A percentile compares a stretch with the other conserved stretches of the same genome.
These are phyloP conservation scores for Seriola dumerili DNA, from an alignment of 2,113 vertebrate genomes.

Conservation along the genomic window DNA sequence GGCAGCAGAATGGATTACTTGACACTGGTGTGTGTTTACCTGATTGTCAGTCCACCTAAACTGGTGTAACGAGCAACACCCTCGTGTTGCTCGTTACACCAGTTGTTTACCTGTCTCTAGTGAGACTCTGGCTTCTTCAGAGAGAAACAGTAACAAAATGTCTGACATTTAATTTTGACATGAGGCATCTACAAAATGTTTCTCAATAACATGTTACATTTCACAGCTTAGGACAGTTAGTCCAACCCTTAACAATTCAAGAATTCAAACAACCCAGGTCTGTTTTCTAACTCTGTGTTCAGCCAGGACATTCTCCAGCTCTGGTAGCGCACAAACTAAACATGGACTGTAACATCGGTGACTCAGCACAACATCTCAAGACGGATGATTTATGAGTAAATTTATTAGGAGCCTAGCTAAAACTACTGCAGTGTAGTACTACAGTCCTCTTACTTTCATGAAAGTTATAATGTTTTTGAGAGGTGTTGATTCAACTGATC, in stretches of 20 bases:
- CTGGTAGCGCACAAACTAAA: slow-evolving; percentile 8
- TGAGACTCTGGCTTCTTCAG: background rate
- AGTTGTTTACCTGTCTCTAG: background rate
- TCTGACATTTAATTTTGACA: background rate
- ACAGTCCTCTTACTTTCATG: no score
- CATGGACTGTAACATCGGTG: background rate
- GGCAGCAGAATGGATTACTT: background rate
- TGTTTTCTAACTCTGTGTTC: slow-evolving; percentile 33
- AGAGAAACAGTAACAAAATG: background rate
- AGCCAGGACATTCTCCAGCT: slow-evolving; percentile 30
- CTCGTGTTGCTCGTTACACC: no score
- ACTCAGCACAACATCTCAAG: slow-evolving; percentile 27
- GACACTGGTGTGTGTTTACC: background rate
- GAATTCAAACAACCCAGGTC: slow-evolving; percentile 43
- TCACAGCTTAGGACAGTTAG: background rate
- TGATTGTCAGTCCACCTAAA: background rate
- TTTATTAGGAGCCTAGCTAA: no score
- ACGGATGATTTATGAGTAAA: background rate
- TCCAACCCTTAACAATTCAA: slow-evolving; percentile 5
- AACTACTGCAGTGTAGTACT: no score
- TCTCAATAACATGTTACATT: background rate
- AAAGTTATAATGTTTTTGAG: no score
- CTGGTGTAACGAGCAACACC: background rate
- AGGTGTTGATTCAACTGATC: no score
- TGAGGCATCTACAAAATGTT: background rate